These are phyloP conservation scores for Bugulina stolonifera DNA, from an alignment of 2,888 invertebrate species.

Conservation along the genomic window DNA sequence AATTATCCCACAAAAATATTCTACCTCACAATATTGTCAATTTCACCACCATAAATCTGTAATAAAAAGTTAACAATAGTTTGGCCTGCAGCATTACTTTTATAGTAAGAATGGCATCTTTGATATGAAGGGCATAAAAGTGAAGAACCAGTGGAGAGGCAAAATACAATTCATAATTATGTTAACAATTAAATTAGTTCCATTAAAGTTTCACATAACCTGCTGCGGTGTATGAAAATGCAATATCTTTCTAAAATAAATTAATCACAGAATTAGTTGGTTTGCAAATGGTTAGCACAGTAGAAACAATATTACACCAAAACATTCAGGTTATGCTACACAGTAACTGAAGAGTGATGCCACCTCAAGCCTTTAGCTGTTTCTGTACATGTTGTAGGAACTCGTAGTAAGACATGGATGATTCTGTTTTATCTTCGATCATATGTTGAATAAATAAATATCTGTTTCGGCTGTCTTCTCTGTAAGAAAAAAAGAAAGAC, in stretches of 20 bases:
- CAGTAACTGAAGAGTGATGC: not conserved
- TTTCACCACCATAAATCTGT: too few relatives aligned
- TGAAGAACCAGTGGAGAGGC: too few relatives aligned
- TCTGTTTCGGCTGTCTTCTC: constrained; percentile 83
- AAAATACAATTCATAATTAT: too few relatives aligned
- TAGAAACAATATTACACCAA: not conserved
- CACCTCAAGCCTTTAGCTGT: constrained; percentile 38
- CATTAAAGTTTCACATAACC: too few relatives aligned
- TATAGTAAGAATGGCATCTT: too few relatives aligned
- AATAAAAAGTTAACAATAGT: too few relatives aligned
- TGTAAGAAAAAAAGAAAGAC: too few relatives aligned
- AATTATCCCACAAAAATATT: not conserved
- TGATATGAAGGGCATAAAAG: too few relatives aligned
- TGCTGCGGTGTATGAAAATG: too few relatives aligned
- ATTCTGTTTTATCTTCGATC: constrained; percentile 89
- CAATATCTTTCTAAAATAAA: not conserved
- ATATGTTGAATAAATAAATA: constrained; percentile 78
- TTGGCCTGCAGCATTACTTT: too few relatives aligned
- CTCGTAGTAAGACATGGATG: constrained; percentile 91
- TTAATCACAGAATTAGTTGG: not conserved
- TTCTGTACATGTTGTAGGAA: constrained; percentile 77
- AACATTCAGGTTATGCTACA: not conserved
- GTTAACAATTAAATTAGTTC: too few relatives aligned
- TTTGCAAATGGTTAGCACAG: not conserved
- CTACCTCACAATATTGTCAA: too few relatives aligned